These are phyloP conservation scores for Deilephila porcellus DNA, from an alignment of 2,888 invertebrate genomes.

Conservation along the genomic window DNA sequence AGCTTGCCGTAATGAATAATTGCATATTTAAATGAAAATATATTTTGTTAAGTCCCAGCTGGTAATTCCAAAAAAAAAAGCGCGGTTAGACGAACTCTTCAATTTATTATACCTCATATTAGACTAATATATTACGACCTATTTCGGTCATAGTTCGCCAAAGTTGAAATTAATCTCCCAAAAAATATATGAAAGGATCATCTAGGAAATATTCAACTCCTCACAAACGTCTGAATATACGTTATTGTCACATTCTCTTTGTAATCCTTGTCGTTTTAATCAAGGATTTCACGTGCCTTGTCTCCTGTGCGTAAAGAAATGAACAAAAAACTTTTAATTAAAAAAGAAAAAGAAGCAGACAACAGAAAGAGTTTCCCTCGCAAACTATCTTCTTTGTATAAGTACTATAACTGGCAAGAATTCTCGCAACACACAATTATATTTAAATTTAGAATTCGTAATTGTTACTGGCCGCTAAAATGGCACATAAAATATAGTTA, in stretches of 20 bases:
- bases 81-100: too few relatives aligned
- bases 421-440: neutral
- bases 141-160: too few relatives aligned
- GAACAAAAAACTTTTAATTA: conserved; percentile 24
- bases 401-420: neutral
- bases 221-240: neutral
- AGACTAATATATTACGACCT: too few relatives aligned
- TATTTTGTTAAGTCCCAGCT: too few relatives aligned
- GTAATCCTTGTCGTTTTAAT: conserved; percentile 29
- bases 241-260: conserved; percentile 27
- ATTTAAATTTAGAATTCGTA: neutral
- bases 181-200: neutral
- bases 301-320: conserved; percentile 22
- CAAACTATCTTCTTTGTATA: conserved; percentile 10
- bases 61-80: too few relatives aligned
- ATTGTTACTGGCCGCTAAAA: too few relatives aligned
- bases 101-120: too few relatives aligned
- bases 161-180: too few relatives aligned
- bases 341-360: conserved; percentile 22
- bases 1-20: too few relatives aligned
- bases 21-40: too few relatives aligned
- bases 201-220: neutral
- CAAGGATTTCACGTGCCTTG: conserved; percentile 20
- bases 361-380: conserved; percentile 16
- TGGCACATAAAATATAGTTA: too few relatives aligned